Evolutionary conservation across 2,797 vertebrate genomes (phyloP), one percentile per base, ranked within the genome.

Genomic region (Dendrocincla fuliginosa): DNA sequence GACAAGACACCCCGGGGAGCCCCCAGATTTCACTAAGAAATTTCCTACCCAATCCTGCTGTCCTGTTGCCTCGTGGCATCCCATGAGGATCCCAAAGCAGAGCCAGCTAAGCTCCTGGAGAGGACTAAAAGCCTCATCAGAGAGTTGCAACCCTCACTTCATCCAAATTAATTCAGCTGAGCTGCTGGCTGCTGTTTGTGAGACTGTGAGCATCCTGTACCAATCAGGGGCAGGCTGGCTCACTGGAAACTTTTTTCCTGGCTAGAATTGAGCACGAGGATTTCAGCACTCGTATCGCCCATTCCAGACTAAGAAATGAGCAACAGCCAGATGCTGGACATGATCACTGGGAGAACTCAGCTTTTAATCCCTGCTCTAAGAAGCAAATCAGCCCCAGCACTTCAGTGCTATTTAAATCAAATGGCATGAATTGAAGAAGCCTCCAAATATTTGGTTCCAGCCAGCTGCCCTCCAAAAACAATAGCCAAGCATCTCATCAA

Each of bases 401-500:
- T 89, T 92, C 47, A 70, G 28, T n/a, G 56, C 47, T 80, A 64
- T 85, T 96, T 69, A 57, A 25, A 77, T 84, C 55, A 57, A 91
- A 61, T 16, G 59, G 70, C 55, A 32, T 25, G 61, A 69, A 56
- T 25, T 55, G 86, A n/a, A 44, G 65, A 49, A 87, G 86, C 24
- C 46, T 84, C 84, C 63, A 70, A 68, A 77, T 63, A 65, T 71
- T 85, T 84, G 61, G 92, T 87, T 84, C 56, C 59, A 89, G 71
- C 53, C 64, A 81, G 71, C 24, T 16, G 4, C 73, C 47, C 76
- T 95, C 94, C 76, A 70, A 87, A 90, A 52, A 87, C 68, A 78
- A 91, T 71, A 82, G 27, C 65, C 79, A 85, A 92, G 44, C 64
- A 69, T 65, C 78, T 94, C 82, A 79, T 95, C 82, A 90, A 60